A percentile compares a stretch with the other conserved stretches of the same genome.
phyloP scores from a whole-genome alignment of 1,140 invertebrate genomes.

The Plodia interpunctella region DNA sequence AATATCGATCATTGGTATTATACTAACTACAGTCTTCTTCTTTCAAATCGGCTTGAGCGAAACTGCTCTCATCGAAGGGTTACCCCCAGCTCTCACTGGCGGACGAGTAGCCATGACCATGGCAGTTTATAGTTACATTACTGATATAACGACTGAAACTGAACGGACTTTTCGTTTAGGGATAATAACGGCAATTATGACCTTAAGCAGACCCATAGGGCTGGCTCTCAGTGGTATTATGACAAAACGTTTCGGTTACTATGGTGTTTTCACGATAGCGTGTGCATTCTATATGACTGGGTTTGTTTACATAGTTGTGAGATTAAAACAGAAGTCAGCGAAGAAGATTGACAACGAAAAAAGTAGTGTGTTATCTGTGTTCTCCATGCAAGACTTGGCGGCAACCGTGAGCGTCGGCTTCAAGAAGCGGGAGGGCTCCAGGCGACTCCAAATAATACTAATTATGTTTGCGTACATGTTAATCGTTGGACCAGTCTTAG shows the following conservation, averaged over 20 bases:
- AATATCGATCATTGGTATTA: slow-evolving; percentile 68
- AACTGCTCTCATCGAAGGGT: slow-evolving; percentile 75
- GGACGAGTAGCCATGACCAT: slow-evolving; percentile 78
- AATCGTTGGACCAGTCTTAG: slow-evolving; percentile 75
- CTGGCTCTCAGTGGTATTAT: slow-evolving; percentile 72
- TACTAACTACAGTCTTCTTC: slow-evolving; percentile 77
- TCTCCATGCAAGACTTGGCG: slow-evolving; percentile 66
- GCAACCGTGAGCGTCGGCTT: slow-evolving; percentile 75
- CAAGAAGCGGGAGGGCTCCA: slow-evolving; percentile 56
- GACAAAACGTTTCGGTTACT: slow-evolving; percentile 68
- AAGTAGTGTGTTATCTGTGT: slow-evolving; percentile 43
- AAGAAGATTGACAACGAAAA: slow-evolving; percentile 50
- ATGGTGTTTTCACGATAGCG: slow-evolving; percentile 69
- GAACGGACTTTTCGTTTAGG: slow-evolving; percentile 78
- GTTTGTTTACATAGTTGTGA: slow-evolving; percentile 66
- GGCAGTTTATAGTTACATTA: slow-evolving; percentile 79
- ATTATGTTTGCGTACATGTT: slow-evolving; percentile 75
- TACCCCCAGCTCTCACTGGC: slow-evolving; percentile 77
- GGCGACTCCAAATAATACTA: slow-evolving; percentile 68
- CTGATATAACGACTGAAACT: slow-evolving; percentile 78
- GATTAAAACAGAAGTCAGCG: slow-evolving; percentile 63
- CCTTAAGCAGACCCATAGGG: slow-evolving; percentile 68
- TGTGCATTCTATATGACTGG: slow-evolving; percentile 67
- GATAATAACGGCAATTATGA: slow-evolving; percentile 78
- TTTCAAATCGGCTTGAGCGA: slow-evolving; percentile 76